Base-by-base conservation (phyloP, 2,888 invertebrate species). In the Dasypogon diadema region DNA sequence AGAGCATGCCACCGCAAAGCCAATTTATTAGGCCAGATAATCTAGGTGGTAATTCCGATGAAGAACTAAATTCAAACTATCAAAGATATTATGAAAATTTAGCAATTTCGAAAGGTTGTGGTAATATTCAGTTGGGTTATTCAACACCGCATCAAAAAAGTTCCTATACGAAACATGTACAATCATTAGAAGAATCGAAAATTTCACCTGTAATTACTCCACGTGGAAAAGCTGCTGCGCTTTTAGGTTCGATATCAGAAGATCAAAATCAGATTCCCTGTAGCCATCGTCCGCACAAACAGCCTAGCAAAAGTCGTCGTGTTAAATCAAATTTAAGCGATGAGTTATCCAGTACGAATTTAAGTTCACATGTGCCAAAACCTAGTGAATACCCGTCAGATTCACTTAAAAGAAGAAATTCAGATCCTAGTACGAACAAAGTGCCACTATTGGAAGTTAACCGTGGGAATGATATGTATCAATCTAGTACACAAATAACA, bases 371-470 rank as follows among this genome's bases (percentile, higher is more conserved):
- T 58, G 24, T 73, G 51, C 73, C 72, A 51, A 51, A 54, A 72
- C 42, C 56, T 12, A 73, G 26, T 24, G 56, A 46, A 60, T 56
- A 74, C 46, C 10, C 58, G 16, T 16, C 42, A 21, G 80, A 82
- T 34, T 78, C 80, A 79, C 85, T 92, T 75, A 88, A 90, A 34
- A 87, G 93, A 21, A 87, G 93, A 77, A 93, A 93, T 85, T 92
- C 92, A 1, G 93, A 93, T 86, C 93, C 93, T 0, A 81, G 80
- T 55, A 90, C 91, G 0, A 89, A 90, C 1, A 89, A 89, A 83
- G 83, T 87, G 37, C 86, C 86, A 16, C 82, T 82, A 12, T 78
- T 86, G 2, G 84, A 83, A 68, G 83, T 83, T 10, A 82, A 82
- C 72, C 85, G 89, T 81, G 87, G 86, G 83, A 89, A 82, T 84